These are phyloP conservation scores for Bradysia coprophila DNA, from an alignment of 1,140 invertebrate species.

Conservation along the genomic window DNA sequence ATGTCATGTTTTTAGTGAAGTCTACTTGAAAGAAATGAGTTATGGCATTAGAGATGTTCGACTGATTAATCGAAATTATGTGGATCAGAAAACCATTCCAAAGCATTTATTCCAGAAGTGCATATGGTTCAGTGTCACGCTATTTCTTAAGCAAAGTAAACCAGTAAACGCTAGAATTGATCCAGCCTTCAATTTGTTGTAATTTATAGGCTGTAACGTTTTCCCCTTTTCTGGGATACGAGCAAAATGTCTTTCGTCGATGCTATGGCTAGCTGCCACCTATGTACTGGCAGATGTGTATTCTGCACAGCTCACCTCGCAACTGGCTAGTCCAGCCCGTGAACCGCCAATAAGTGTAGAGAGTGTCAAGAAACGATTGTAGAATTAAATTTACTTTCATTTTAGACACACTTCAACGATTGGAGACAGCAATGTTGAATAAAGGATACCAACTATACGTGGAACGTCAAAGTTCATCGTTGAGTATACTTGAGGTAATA, in stretches of 20 bases:
- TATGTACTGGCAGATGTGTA: conserved; percentile 55
- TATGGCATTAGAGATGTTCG: conserved; percentile 3
- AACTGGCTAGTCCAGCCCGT: conserved; percentile 41
- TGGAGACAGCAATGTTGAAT: conserved; percentile 37
- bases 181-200: too few species aligned
- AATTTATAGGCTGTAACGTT: too few species aligned
- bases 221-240: conserved; percentile 34
- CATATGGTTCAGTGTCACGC: conserved; percentile 42
- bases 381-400: too few species aligned
- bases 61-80: neutral
- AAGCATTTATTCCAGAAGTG: conserved; percentile 33
- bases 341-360: conserved; percentile 32
- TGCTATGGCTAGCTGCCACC: conserved; percentile 43
- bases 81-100: conserved; percentile 11
- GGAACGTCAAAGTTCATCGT: conserved; percentile 44
- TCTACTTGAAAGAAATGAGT: conserved; percentile 20
- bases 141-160: conserved; percentile 47
- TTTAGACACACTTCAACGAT: conserved; percentile 26
- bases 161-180: too few species aligned
- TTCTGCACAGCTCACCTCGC: conserved; percentile 47
- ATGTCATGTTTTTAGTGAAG: conserved; percentile 6
- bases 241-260: conserved; percentile 36
- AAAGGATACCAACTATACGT: conserved; percentile 39
- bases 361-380: too few species aligned
- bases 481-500: conserved; percentile 40